Evolutionary conservation across 2,888 invertebrate species (phyloP).

Genomic region (Epistrophe eligans): DNA sequence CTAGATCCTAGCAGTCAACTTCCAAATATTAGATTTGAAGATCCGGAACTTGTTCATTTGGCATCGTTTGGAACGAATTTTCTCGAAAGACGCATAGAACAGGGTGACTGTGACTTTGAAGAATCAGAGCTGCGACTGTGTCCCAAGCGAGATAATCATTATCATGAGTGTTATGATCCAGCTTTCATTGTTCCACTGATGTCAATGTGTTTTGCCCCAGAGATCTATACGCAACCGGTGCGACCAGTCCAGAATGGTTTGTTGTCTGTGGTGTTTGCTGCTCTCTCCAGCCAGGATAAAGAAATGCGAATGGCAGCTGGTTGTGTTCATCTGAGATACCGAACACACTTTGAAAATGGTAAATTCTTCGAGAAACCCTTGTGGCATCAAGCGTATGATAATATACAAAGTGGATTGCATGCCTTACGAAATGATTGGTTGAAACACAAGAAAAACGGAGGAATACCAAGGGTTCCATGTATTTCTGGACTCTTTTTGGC

Average conservation of each 20-base stretch:
- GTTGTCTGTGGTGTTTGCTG: constrained; percentile 88
- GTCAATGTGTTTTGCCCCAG: constrained; percentile 89
- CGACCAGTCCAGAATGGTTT: constrained; percentile 89
- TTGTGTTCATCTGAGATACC: constrained; percentile 90
- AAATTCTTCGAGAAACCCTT: constrained; percentile 84
- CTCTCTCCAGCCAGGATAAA: constrained; percentile 88
- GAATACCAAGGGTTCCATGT: constrained; percentile 82
- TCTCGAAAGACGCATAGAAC: constrained; percentile 80
- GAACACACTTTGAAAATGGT: constrained; percentile 89
- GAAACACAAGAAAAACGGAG: constrained; percentile 81
- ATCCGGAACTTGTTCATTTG: constrained; percentile 77
- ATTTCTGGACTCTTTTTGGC: constrained; percentile 82
- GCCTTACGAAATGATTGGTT: constrained; percentile 80
- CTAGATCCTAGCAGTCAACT: constrained; percentile 83
- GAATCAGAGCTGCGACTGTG: constrained; percentile 80
- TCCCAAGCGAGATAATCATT: constrained; percentile 80
- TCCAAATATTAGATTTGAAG: constrained; percentile 79
- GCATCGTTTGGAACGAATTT: constrained; percentile 79
- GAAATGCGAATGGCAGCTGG: constrained; percentile 90
- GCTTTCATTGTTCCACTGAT: constrained; percentile 92
- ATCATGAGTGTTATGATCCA: constrained; percentile 90
- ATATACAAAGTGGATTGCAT: constrained; percentile 81
- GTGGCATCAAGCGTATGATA: constrained; percentile 83
- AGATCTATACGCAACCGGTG: constrained; percentile 89
- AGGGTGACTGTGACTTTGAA: constrained; percentile 77